Evolutionary conservation across 2,888 invertebrate genomes (phyloP).

Genomic region (Morpho deidamia): DNA sequence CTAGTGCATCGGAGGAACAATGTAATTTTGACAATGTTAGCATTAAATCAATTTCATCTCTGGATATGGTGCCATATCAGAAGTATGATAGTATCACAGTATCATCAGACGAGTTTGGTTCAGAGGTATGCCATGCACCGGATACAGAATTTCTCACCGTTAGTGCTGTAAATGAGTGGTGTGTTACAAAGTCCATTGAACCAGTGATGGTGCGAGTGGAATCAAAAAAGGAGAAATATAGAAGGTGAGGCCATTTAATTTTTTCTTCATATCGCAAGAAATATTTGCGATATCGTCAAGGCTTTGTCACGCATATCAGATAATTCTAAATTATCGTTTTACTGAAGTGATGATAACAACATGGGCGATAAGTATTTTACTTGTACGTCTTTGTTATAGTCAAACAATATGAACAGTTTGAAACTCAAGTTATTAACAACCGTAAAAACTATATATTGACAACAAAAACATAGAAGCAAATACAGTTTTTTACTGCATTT

Average conservation of each 20-base stretch:
- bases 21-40: slow-evolving; percentile 73
- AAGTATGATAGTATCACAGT: slow-evolving; percentile 73
- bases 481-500: no score
- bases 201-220: slow-evolving; percentile 64
- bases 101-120: slow-evolving; percentile 72
- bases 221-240: slow-evolving; percentile 74
- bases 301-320: slow-evolving; percentile 55
- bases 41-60: slow-evolving; percentile 70
- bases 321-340: slow-evolving; percentile 43
- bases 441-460: no score
- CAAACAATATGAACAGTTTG: not conserved
- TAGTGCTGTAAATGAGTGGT: slow-evolving; percentile 76
- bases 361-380: slow-evolving; percentile 29
- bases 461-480: no score
- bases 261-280: slow-evolving; percentile 34
- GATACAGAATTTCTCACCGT: slow-evolving; percentile 69
- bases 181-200: slow-evolving; percentile 62
- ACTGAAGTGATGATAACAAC: slow-evolving; percentile 42
- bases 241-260: slow-evolving; percentile 66
- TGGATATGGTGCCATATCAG: slow-evolving; percentile 72
- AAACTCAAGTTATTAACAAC: no score
- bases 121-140: slow-evolving; percentile 70
- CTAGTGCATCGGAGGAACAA: slow-evolving; percentile 57
- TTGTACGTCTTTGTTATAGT: slow-evolving; percentile 43
- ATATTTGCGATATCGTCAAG: slow-evolving; percentile 58